Conservation (phyloP, 2,888 invertebrate genomes). For the Oasisia sp. region DNA sequence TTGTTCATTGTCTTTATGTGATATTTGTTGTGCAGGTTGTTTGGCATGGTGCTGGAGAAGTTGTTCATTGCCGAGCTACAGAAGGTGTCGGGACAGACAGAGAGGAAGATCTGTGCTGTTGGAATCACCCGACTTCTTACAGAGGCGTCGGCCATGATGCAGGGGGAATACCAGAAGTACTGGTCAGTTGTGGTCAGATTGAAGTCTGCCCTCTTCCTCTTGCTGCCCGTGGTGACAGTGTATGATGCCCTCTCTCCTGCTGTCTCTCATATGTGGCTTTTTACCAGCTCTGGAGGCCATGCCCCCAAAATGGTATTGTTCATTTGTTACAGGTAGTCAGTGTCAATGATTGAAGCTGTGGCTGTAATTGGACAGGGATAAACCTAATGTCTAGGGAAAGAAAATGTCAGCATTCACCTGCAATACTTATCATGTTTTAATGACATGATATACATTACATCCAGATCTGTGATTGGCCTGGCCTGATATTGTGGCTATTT, state of each 20-base stretch:
- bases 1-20: slow-evolving; percentile 19
- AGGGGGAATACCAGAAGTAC: slow-evolving; percentile 73
- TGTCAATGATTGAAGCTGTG: too few relatives aligned
- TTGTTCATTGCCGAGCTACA: slow-evolving; percentile 87
- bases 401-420: too few relatives aligned
- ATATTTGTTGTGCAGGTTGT: slow-evolving; percentile 76
- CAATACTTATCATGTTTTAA: too few relatives aligned
- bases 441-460: too few relatives aligned
- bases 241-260: neutral
- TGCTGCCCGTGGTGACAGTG: neutral
- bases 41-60: slow-evolving; percentile 93
- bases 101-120: slow-evolving; percentile 90
- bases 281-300: neutral
- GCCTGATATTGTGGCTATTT: too few relatives aligned
- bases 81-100: slow-evolving; percentile 83
- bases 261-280: neutral
- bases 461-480: too few relatives aligned
- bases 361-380: too few relatives aligned
- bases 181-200: slow-evolving; percentile 66
- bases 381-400: too few relatives aligned
- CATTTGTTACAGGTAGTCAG: too few relatives aligned
- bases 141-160: slow-evolving; percentile 76
- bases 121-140: slow-evolving; percentile 88
- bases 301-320: too few relatives aligned
- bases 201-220: neutral